These are phyloP conservation scores for Microctenopoma steveboyesi DNA, from an alignment of 2,797 vertebrate genomes.

Conservation along the genomic window DNA sequence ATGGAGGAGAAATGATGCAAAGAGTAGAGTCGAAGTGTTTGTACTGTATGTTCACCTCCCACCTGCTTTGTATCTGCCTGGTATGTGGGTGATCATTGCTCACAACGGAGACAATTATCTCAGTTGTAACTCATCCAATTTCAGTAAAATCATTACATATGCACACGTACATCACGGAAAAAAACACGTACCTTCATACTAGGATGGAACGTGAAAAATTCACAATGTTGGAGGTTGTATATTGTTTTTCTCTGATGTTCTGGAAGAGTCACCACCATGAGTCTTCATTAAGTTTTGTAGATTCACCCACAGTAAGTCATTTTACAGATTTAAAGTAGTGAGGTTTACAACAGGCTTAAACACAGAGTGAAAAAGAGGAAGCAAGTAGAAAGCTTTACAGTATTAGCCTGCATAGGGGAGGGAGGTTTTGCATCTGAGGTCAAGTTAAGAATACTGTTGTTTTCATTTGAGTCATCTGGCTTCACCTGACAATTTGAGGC, in stretches of 20 bases:
- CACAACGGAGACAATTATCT: constrained; percentile 74
- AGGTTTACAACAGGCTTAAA: constrained; percentile 2
- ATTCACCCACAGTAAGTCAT: constrained; percentile 7
- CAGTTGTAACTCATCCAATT: constrained; percentile 62
- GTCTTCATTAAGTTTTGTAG: constrained; percentile 4
- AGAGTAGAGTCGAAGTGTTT: constrained; percentile 52
- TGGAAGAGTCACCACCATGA: neutral
- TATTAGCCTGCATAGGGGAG: constrained; percentile 1
- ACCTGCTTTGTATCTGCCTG: constrained; percentile 66
- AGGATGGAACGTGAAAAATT: constrained; percentile 5
- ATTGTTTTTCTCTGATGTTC: constrained; percentile 8
- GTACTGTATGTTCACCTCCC: constrained; percentile 75
- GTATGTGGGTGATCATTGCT: constrained; percentile 69
- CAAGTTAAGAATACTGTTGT: neutral
- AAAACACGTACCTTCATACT: constrained; percentile 21
- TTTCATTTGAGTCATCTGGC: no score
- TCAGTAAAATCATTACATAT: constrained; percentile 33
- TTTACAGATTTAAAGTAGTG: constrained; percentile 20
- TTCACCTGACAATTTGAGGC: neutral
- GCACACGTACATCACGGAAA: constrained; percentile 36
- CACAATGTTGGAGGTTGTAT: neutral
- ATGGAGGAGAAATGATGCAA: constrained; percentile 37
- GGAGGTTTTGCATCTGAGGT: constrained; percentile 11
- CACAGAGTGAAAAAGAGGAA: constrained; percentile 34
- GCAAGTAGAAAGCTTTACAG: constrained; percentile 1